Percentiles rank a stretch among this genome's conserved stretches.
These are phyloP conservation scores for Semotilus atromaculatus DNA, from an alignment of 2,797 vertebrate genomes.

Conservation along the genomic window DNA sequence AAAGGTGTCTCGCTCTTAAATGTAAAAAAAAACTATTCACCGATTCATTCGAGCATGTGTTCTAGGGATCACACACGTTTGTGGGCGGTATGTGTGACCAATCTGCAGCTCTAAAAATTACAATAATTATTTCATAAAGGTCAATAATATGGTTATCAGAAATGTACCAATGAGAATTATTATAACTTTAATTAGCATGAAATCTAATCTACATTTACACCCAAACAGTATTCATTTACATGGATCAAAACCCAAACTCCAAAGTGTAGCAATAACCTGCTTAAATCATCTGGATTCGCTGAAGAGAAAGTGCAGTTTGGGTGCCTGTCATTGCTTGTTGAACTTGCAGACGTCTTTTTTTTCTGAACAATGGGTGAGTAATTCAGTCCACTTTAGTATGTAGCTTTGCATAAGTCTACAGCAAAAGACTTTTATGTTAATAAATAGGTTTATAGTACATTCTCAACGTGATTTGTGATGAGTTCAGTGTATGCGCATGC, in stretches of 20 bases:
- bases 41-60: background rate
- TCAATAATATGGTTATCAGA: background rate
- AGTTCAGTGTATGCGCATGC: background rate
- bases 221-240: background rate
- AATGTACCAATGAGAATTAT: background rate
- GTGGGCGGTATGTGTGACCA: background rate
- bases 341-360: background rate
- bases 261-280: background rate
- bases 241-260: background rate
- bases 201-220: background rate
- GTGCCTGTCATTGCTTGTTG: slow-evolving; percentile 2
- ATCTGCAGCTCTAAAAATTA: slow-evolving; percentile 14
- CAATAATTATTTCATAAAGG: background rate
- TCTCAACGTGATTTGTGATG: background rate
- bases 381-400: background rate
- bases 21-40: background rate
- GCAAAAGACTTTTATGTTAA: background rate
- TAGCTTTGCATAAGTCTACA: background rate
- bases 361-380: background rate
- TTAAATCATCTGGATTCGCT: background rate
- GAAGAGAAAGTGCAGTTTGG: background rate
- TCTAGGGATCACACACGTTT: background rate
- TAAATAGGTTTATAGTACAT: background rate
- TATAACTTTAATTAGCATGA: background rate
- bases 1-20: background rate